A percentile compares a stretch with the other conserved stretches of the same genome.
phyloP scores from a whole-genome alignment of 2,888 invertebrate species.

The Andricus quercusramuli region DNA sequence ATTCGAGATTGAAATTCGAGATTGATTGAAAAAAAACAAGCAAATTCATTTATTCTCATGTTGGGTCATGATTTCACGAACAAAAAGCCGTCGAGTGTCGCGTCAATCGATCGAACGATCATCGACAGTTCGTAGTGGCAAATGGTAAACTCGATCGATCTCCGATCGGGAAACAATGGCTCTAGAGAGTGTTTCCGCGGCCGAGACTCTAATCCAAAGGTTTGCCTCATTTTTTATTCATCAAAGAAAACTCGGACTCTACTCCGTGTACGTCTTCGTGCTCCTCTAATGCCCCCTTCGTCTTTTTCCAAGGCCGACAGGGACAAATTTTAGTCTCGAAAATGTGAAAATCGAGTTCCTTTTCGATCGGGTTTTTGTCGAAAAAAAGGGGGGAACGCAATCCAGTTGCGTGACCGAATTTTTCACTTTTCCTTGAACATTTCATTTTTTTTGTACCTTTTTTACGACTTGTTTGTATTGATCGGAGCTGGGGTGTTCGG shows the following conservation, averaged over 20 bases:
- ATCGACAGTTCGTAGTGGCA: constrained; percentile 67
- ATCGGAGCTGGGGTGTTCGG: constrained; percentile 31
- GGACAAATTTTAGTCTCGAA: neutral
- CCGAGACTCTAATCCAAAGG: constrained; percentile 78
- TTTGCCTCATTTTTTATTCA: constrained; percentile 76
- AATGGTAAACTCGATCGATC: constrained; percentile 65
- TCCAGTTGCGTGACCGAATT: neutral
- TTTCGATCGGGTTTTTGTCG: constrained; percentile 10
- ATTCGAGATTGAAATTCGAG: neutral
- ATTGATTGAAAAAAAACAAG: neutral
- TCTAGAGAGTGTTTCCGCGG: constrained; percentile 78
- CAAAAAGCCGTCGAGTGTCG: constrained; percentile 56
- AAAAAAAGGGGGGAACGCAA: constrained; percentile 1
- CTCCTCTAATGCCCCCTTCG: constrained; percentile 38
- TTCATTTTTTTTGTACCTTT: neutral
- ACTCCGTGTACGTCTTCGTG: constrained; percentile 41
- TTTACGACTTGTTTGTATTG: constrained; percentile 12
- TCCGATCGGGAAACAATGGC: constrained; percentile 72
- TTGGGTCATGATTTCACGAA: constrained; percentile 28
- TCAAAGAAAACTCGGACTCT: constrained; percentile 47
- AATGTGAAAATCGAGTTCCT: neutral
- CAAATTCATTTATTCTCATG: constrained; percentile 2
- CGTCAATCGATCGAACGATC: constrained; percentile 69
- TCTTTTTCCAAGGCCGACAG: constrained; percentile 14
- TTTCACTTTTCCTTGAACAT: neutral